phyloP scores from a whole-genome alignment of 2,888 invertebrate species.

The Papilio gigon region DNA sequence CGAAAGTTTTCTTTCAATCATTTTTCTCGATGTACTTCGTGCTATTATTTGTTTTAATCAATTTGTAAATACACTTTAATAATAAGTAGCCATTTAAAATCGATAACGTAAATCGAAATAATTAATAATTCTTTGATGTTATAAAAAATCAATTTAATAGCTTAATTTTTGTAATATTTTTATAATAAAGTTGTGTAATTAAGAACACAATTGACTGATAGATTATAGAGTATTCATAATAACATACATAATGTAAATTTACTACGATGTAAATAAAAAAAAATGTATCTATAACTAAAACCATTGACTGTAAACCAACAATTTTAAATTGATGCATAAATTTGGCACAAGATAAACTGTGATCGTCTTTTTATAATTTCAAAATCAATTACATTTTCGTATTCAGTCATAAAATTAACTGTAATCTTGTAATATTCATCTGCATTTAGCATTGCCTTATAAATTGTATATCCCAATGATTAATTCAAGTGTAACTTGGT shows the following conservation, averaged over 20 bases:
- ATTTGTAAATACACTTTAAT: slow-evolving; percentile 34
- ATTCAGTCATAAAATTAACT: slow-evolving; percentile 6
- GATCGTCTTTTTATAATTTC: slow-evolving; percentile 58
- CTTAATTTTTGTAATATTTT: slow-evolving; percentile 53
- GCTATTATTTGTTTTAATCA: slow-evolving; percentile 4
- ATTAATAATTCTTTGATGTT: slow-evolving; percentile 26
- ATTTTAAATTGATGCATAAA: slow-evolving; percentile 43
- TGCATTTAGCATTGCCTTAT: slow-evolving; percentile 9
- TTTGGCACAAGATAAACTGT: slow-evolving; percentile 72
- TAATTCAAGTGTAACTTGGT: slow-evolving; percentile 29
- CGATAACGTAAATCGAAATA: slow-evolving; percentile 19
- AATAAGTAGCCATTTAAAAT: slow-evolving; percentile 30
- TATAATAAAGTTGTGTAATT: slow-evolving; percentile 47
- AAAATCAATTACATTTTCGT: not conserved
- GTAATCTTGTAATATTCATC: not conserved
- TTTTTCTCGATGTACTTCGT: not conserved
- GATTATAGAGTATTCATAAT: slow-evolving; percentile 62
- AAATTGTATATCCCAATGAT: slow-evolving; percentile 31
- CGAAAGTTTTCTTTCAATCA: not conserved
- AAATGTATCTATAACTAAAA: slow-evolving; percentile 44
- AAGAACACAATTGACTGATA: slow-evolving; percentile 76
- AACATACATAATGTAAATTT: slow-evolving; percentile 47
- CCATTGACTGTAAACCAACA: slow-evolving; percentile 25
- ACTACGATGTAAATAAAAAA: slow-evolving; percentile 57
- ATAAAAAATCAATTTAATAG: slow-evolving; percentile 31